Conservation (phyloP, 2,888 invertebrate species). For the Calameuta idolon region DNA sequence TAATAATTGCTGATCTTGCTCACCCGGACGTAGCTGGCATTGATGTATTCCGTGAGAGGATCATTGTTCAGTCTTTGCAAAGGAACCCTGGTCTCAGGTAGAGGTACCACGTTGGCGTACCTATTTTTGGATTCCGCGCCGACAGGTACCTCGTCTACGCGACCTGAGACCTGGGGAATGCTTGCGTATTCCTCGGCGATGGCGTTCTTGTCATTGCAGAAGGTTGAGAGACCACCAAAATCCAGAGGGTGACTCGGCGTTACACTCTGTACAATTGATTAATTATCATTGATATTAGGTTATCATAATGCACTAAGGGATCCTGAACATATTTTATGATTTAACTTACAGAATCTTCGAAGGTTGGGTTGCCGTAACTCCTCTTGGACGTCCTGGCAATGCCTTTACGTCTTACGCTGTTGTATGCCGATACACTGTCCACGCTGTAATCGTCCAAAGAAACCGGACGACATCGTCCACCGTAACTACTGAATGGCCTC, state of each 20-base stretch:
- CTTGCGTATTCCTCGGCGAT: conserved; percentile 86
- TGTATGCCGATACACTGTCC: conserved; percentile 88
- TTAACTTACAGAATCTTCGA: conserved; percentile 83
- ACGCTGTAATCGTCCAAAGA: conserved; percentile 90
- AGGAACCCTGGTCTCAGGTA: conserved; percentile 89
- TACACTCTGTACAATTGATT: conserved; percentile 47
- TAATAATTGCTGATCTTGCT: conserved; percentile 57
- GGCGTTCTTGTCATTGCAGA: conserved; percentile 77
- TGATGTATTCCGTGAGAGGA: conserved; percentile 89
- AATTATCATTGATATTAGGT: neutral
- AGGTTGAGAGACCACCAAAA: conserved; percentile 81
- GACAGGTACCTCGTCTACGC: conserved; percentile 84
- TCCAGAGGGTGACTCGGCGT: conserved; percentile 81
- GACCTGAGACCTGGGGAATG: conserved; percentile 82
- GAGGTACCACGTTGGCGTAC: conserved; percentile 94
- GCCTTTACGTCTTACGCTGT: conserved; percentile 82
- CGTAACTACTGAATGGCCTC: conserved; percentile 82
- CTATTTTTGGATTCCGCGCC: conserved; percentile 93
- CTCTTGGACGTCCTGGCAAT: conserved; percentile 81
- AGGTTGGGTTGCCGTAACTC: conserved; percentile 91
- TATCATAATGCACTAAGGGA: neutral
- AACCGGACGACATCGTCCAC: conserved; percentile 89
- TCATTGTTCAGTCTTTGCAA: conserved; percentile 79
- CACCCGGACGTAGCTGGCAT: conserved; percentile 92
- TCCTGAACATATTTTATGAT: neutral